A percentile compares a stretch with the other conserved stretches of the same genome.
These are phyloP conservation scores for Eciton burchellii DNA, from an alignment of 1,140 invertebrate species.

Conservation along the genomic window DNA sequence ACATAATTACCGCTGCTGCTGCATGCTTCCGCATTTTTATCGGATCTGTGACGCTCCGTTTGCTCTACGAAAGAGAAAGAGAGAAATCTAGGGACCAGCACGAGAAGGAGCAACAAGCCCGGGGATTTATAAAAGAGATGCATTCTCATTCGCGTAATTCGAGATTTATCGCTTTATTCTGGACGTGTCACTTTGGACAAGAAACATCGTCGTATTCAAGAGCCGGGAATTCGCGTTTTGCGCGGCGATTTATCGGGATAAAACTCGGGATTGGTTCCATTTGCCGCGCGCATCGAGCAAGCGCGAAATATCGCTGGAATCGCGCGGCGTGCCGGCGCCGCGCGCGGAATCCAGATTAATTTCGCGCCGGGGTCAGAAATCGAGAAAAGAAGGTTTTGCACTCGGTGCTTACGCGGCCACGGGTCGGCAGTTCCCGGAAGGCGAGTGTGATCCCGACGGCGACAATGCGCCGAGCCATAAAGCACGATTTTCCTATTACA, in stretches of 20 bases:
- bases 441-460: slow-evolving; percentile 23
- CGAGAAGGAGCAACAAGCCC: slow-evolving; percentile 16
- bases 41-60: neutral
- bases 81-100: neutral
- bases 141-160: slow-evolving; percentile 52
- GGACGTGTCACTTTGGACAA: slow-evolving; percentile 36
- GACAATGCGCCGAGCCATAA: slow-evolving; percentile 30
- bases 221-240: slow-evolving; percentile 34
- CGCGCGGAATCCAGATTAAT: slow-evolving; percentile 54
- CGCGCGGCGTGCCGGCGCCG: slow-evolving; percentile 15
- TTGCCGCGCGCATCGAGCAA: slow-evolving; percentile 18
- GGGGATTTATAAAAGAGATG: slow-evolving; percentile 48
- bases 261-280: slow-evolving; percentile 38
- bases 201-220: slow-evolving; percentile 38
- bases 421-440: slow-evolving; percentile 41
- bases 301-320: slow-evolving; percentile 50
- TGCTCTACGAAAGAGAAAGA: neutral
- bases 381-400: slow-evolving; percentile 27
- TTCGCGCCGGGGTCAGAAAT: slow-evolving; percentile 37
- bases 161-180: slow-evolving; percentile 41
- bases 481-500: slow-evolving; percentile 48
- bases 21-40: too few species aligned
- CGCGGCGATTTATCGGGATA: slow-evolving; percentile 50
- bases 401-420: slow-evolving; percentile 37
- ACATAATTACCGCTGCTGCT: neutral